Base-by-base conservation (phyloP, 2,888 invertebrate genomes). In the Polia nebulosa region DNA sequence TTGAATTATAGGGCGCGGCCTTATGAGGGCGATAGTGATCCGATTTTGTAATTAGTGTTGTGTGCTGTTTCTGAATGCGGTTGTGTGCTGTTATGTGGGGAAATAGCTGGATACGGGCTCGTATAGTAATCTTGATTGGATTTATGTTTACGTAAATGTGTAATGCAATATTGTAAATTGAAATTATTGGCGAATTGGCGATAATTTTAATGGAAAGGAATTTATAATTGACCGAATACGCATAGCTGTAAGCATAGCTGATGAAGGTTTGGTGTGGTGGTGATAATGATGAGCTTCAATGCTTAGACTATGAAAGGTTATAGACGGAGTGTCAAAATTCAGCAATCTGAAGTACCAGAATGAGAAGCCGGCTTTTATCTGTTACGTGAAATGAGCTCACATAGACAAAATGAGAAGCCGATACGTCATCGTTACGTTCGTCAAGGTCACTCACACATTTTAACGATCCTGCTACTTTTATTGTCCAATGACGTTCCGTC, bases 1-100 rank as follows among this genome's bases (percentile, higher is more conserved):
- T 95, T 95, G 92, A 95, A 95, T 95, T 95, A 94, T 91, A 85
- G 89, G 90, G 87, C 87, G 87, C 84, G 82, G 85, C 81, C 84
- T 87, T 87, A 89, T 90, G 89, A 88, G 91, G 91, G 89, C 77
- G 85, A 85, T 85, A 85, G 84, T 85, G 87, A 90, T 89, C 89
- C 87, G 84, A 89, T 92, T 90, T 88, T 85, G 85, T 88, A 84
- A 89, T 90, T 88, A 87, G 84, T 85, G 85, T 82, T 82, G 78
- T 81, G 77, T 78, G 72, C 76, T 67, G 63, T 71, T 74, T 61
- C 57, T 78, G 81, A 72, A 77, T 78, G 72, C 66, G 56, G 68
- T 39, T 44, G 68, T 69, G 41, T 66, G 57, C 49, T 60, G n/a
- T n/a, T n/a, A n/a, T n/a, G 47, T 73, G 74, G 51, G 80, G 65